phyloP scores from a whole-genome alignment of 1,140 invertebrate genomes.

The Eriocheir sinensis region DNA sequence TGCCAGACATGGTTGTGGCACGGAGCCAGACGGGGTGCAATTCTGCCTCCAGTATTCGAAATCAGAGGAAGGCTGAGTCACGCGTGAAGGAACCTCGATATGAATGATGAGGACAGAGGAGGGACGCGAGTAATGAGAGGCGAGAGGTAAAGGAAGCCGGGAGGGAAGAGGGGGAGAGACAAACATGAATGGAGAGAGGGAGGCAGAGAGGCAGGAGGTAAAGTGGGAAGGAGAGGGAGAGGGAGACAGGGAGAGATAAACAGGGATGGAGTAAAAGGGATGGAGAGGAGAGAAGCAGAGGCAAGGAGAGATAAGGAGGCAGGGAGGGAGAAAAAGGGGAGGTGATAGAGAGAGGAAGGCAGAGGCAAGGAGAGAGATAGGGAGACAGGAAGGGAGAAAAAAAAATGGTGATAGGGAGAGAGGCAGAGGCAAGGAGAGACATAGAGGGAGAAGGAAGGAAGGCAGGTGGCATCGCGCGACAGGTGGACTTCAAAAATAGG shows the following conservation, averaged over 20 bases:
- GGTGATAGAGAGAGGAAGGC: no score
- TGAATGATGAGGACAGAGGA: neutral
- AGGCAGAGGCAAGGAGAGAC: no score
- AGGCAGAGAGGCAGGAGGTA: neutral
- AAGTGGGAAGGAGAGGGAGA: no score
- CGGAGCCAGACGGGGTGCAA: neutral
- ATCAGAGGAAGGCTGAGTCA: neutral
- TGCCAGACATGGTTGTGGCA: neutral
- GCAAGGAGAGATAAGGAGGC: no score
- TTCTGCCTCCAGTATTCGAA: neutral
- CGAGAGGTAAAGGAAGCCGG: neutral
- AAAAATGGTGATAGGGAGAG: no score
- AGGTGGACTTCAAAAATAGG: neutral
- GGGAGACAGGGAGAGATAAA: no score
- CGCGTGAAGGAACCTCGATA: neutral
- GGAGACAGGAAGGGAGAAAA: no score
- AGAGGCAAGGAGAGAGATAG: no score
- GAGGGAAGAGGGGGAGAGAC: neutral
- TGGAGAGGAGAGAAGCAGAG: no score
- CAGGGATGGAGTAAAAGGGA: no score
- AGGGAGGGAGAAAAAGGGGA: no score
- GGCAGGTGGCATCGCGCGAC: neutral
- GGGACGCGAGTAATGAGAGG: neutral
- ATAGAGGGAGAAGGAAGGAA: neutral
- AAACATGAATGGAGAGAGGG: no score